Base-by-base conservation (phyloP, 2,888 invertebrate genomes). In the Drosophila tanythrix region DNA sequence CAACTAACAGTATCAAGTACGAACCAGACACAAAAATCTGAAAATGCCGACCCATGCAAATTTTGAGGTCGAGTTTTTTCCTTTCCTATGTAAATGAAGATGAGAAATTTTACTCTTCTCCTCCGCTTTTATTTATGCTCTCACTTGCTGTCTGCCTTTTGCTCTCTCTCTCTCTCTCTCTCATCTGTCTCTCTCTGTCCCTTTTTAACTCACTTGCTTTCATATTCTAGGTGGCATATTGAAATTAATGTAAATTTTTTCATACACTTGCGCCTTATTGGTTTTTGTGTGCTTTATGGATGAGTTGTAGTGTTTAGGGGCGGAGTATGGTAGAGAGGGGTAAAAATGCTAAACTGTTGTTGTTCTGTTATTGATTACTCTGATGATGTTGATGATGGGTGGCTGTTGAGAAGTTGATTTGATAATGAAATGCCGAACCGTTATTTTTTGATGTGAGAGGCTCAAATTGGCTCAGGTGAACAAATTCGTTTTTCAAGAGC, bases 31-130 rank as follows among this genome's bases (percentile, higher is more conserved):
- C 75, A 56, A 56, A 46, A 76, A 79, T 82, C 76, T 75, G 79
- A 83, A 76, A 79, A 80, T 81, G 79, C 79, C 78, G 81, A 83
- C 67, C 74, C 76, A 83, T 81, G 85, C 74, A 85, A 85, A 85
- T 85, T 85, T 74, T 65, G 68, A 76, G 79, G 79, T 76, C 68
- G 70, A 31, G 40, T 70, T 81, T 69, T 56, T 50, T 46, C 21
- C 50, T 18, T 57, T 58, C 25, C 58, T 58, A 70, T 71, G 74
- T 60, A 79, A 81, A 83, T 79, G 73, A 75, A 77, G 74, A 77
- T 81, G 82, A 70, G 66, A 71, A 71, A 70, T 66, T 74, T 69
- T 52, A 21, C 52, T 60, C 43, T 21, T 46, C 59, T 46, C 15
- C 57, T 3, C 21, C 40, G 27, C 46, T 52, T 59, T 65, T 55